Percentiles rank a stretch among this genome's conserved stretches.
phyloP scores from a whole-genome alignment of 2,797 vertebrate species.

The Alca torda region DNA sequence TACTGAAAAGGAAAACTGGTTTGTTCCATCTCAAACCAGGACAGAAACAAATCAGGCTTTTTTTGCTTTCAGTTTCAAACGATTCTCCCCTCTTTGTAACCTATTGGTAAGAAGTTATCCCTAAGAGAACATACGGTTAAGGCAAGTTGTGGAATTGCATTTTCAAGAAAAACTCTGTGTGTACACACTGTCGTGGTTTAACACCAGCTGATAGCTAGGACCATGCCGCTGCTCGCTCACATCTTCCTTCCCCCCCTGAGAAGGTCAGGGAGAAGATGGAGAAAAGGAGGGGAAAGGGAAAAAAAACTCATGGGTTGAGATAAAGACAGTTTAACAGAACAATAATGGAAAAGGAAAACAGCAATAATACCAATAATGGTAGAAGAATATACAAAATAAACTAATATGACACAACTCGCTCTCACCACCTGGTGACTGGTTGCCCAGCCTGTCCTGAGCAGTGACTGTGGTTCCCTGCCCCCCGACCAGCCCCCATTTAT shows the following conservation, averaged over 20 bases:
- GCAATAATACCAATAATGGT: background rate
- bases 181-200: background rate
- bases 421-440: background rate
- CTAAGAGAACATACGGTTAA: fast-evolving
- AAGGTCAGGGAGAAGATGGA: background rate
- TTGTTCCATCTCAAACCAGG: background rate
- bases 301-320: background rate
- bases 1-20: background rate
- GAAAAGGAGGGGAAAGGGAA: background rate
- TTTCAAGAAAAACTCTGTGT: background rate
- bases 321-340: background rate
- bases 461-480: background rate
- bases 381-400: background rate
- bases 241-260: background rate
- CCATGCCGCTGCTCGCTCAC: background rate
- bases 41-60: background rate
- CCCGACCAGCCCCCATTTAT: background rate
- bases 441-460: background rate
- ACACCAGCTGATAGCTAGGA: background rate
- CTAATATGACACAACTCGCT: background rate
- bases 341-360: background rate
- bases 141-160: background rate
- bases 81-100: background rate
- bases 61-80: background rate
- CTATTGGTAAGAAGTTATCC: background rate